A percentile compares a stretch with the other conserved stretches of the same genome.
Conservation (phyloP, 2,888 invertebrate species). For the Heliconius ethilla region DNA sequence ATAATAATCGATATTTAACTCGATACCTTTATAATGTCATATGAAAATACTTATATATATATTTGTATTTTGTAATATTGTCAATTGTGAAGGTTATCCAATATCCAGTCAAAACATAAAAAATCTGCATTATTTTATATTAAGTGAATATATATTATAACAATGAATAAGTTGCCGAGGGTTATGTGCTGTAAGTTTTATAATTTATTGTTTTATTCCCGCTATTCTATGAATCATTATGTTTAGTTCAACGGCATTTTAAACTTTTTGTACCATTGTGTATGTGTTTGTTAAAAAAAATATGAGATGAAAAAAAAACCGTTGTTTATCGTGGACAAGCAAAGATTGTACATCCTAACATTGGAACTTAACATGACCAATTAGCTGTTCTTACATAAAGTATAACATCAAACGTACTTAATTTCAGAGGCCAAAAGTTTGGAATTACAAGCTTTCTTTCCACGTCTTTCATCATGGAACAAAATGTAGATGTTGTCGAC, state of each 20-base stretch:
- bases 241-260: neutral
- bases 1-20: neutral
- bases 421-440: slow-evolving; percentile 66
- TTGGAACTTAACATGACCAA: neutral
- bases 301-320: neutral
- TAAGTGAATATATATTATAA: slow-evolving; percentile 5
- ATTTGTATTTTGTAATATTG: slow-evolving; percentile 1
- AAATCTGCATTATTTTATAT: neutral
- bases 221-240: neutral
- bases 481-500: slow-evolving; percentile 61
- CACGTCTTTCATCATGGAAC: slow-evolving; percentile 60
- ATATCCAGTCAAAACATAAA: neutral
- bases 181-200: slow-evolving; percentile 47
- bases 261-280: neutral
- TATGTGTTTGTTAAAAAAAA: neutral
- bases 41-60: neutral
- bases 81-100: neutral
- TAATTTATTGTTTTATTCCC: neutral
- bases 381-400: slow-evolving; percentile 26
- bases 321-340: slow-evolving; percentile 39
- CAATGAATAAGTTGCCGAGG: slow-evolving; percentile 48
- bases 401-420: slow-evolving; percentile 48
- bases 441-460: slow-evolving; percentile 56
- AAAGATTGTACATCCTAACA: slow-evolving; percentile 48
- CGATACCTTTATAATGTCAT: neutral